These are phyloP conservation scores for Synanthedon formicaeformis DNA, from an alignment of 2,888 invertebrate species.

Conservation along the genomic window DNA sequence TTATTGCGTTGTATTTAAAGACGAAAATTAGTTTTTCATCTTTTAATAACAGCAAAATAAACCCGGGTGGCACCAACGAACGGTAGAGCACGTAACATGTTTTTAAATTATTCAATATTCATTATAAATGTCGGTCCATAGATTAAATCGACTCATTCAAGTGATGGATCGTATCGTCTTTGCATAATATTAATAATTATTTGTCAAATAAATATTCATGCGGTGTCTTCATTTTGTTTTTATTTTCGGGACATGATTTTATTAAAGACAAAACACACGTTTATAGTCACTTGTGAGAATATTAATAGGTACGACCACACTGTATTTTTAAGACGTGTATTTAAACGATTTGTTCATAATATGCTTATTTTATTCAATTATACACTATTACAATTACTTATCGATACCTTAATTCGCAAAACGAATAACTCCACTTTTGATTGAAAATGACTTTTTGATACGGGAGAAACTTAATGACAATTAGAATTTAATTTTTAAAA, in stretches of 20 bases:
- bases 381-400: too few relatives aligned
- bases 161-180: constrained; percentile 22
- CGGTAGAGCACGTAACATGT: constrained; percentile 5
- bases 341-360: too few relatives aligned
- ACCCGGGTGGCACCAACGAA: constrained; percentile 1
- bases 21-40: background rate
- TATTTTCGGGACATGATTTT: background rate
- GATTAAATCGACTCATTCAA: constrained; percentile 28
- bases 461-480: too few relatives aligned
- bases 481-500: too few relatives aligned
- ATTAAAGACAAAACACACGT: too few relatives aligned
- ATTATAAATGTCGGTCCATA: constrained; percentile 3
- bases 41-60: background rate
- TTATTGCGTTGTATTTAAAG: background rate
- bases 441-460: too few relatives aligned
- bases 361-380: too few relatives aligned
- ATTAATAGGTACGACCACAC: too few relatives aligned
- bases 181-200: constrained; percentile 3
- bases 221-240: background rate
- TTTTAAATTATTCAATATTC: constrained; percentile 12
- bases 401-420: too few relatives aligned
- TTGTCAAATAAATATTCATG: constrained; percentile 16
- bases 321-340: too few relatives aligned
- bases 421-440: too few relatives aligned
- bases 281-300: too few relatives aligned